phyloP scores from a whole-genome alignment of 2,888 invertebrate genomes.

The Hecatera dysodea region DNA sequence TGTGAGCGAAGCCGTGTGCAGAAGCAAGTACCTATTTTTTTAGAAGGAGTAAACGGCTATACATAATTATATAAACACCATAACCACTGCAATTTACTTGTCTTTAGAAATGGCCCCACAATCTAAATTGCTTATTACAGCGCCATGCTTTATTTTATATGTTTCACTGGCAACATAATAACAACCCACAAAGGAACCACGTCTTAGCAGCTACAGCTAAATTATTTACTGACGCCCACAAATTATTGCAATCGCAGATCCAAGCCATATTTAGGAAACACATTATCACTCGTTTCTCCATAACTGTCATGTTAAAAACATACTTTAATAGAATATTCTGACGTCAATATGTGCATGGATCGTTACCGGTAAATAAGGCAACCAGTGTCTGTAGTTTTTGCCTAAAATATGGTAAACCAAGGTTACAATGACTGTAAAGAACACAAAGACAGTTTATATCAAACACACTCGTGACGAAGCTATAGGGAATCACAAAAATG shows the following conservation, averaged over 20 bases:
- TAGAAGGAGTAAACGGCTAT: neutral
- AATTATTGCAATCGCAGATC: constrained; percentile 29
- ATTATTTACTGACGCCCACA: constrained; percentile 44
- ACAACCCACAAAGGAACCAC: neutral
- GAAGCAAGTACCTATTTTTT: neutral
- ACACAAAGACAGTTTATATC: neutral
- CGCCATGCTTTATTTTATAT: too few relatives aligned
- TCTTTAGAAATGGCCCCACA: neutral
- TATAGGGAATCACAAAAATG: too few relatives aligned
- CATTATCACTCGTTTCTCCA: constrained; percentile 38
- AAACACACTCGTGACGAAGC: neutral
- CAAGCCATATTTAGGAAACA: constrained; percentile 39
- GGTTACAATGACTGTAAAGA: neutral
- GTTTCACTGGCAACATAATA: neutral
- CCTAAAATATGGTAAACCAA: neutral
- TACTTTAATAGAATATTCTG: constrained; percentile 29
- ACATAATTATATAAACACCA: neutral
- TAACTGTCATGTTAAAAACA: constrained; percentile 24
- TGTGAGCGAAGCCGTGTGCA: too few relatives aligned
- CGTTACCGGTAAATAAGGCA: constrained; percentile 4
- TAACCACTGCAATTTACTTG: neutral
- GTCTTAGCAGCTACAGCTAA: constrained; percentile 11
- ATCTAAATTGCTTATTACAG: neutral
- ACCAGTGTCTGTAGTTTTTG: constrained; percentile 3
- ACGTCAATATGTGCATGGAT: constrained; percentile 14